These are phyloP conservation scores for Pogonocherus hispidulus DNA, from an alignment of 2,888 invertebrate genomes.

Conservation along the genomic window DNA sequence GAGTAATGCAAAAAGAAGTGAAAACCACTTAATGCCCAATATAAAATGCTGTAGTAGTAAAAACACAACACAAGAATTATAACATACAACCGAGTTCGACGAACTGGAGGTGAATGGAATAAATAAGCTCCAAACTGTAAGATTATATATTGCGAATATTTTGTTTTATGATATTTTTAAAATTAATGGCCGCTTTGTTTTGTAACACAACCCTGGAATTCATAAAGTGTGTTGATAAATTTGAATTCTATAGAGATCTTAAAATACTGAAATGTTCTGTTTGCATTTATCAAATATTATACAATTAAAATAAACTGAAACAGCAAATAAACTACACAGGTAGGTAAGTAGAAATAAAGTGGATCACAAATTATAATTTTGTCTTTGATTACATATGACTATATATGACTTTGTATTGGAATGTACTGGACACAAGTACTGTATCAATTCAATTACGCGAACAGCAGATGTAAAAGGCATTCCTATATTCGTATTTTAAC, in stretches of 20 bases:
- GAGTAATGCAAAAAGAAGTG: constrained; percentile 49
- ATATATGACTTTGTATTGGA: too few species aligned
- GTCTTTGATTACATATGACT: too few species aligned
- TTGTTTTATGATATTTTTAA: constrained; percentile 31
- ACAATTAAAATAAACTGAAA: too few species aligned
- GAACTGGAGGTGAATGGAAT: constrained; percentile 22
- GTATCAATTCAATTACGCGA: too few species aligned
- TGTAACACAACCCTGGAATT: constrained; percentile 29
- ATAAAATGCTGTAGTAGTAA: constrained; percentile 52
- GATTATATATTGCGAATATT: constrained; percentile 34
- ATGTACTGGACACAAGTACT: too few species aligned
- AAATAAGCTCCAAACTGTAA: constrained; percentile 16
- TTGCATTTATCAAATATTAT: too few species aligned
- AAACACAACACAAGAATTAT: constrained; percentile 49
- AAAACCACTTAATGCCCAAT: constrained; percentile 54
- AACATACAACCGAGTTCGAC: constrained; percentile 37
- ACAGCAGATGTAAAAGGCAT: too few species aligned
- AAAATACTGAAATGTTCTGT: background rate
- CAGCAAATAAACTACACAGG: too few species aligned
- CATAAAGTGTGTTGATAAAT: constrained; percentile 26
- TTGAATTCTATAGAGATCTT: background rate
- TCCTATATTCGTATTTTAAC: too few species aligned
- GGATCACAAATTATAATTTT: too few species aligned
- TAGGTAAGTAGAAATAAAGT: too few species aligned
- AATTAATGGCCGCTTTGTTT: constrained; percentile 31